phyloP scores from a whole-genome alignment of 2,888 invertebrate species.

The Tipula helvola region DNA sequence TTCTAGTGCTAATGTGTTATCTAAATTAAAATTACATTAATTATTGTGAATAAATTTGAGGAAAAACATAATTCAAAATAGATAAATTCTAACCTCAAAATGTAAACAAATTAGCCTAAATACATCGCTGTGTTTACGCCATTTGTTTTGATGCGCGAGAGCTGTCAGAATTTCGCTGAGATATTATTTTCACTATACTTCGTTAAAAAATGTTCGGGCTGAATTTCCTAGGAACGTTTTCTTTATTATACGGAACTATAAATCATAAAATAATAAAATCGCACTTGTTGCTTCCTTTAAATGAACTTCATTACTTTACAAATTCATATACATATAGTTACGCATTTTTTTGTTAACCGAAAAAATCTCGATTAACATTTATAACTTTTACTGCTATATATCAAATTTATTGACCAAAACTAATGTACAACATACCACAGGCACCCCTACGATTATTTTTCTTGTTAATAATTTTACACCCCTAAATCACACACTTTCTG shows the following conservation, averaged over 20 bases:
- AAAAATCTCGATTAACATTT: not conserved
- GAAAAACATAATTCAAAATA: too few relatives aligned
- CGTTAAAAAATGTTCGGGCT: too few relatives aligned
- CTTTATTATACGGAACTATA: not conserved
- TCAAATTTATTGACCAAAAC: constrained; percentile 4
- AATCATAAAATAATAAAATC: not conserved
- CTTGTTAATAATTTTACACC: not conserved
- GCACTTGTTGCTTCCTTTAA: not conserved
- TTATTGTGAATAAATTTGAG: too few relatives aligned
- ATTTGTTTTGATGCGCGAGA: too few relatives aligned
- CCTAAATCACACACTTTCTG: not conserved
- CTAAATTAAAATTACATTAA: too few relatives aligned
- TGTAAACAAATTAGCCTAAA: too few relatives aligned
- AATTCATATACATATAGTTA: not conserved
- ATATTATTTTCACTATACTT: too few relatives aligned
- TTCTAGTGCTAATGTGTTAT: too few relatives aligned
- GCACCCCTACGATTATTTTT: not conserved
- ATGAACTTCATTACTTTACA: not conserved
- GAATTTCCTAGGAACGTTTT: too few relatives aligned
- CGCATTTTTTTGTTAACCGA: not conserved
- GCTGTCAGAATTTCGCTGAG: too few relatives aligned
- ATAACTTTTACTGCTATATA: not conserved
- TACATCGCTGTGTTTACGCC: too few relatives aligned
- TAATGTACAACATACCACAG: not conserved
- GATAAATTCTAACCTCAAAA: too few relatives aligned